Evolutionary conservation across 1,140 invertebrate genomes (phyloP), one percentile per base, ranked within the genome.

Genomic region (Melanaphis sacchari): DNA sequence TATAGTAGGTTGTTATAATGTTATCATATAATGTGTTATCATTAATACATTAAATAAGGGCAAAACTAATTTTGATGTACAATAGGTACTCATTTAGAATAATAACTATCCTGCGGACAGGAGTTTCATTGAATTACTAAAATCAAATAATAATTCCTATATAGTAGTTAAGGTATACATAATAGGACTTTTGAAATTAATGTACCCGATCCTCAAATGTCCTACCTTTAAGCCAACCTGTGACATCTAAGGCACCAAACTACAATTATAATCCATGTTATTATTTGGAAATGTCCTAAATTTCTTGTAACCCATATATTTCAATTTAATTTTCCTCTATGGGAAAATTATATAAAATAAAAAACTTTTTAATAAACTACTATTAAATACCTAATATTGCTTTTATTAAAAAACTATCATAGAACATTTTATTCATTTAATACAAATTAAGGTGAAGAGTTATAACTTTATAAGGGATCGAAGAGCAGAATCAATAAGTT

Each of bases 151-250:
- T 66, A 66, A n/a, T 66, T 66, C 59, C 59, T 66, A 66, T n/a
- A 66, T n/a, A 66, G 59, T n/a, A n/a, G 4, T 15, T 4, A n/a
- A 66, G 31, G 31, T 66, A n/a, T 66, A 66, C 59, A 66, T n/a
- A 66, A 66, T 66, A 66, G n/a, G 59, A 66, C 59, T n/a, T 66
- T 66, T 66, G 59, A 66, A 66, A 66, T 66, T 66, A 66, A 66
- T 66, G 59, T n/a, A 66, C 59, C 31, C 15, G 15, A 66, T 66
- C 5, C 59, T 66, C 59, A 66, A 26, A n/a, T 18, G 31, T 66
- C 31, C 59, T n/a, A 66, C 59, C 59, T n/a, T 59, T 21, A n/a
- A 66, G 59, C 31, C 11, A 66, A 66, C 59, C 59, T 66, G 31
- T 66, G 59, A 66, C 59, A 66, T 66, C 31, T 66, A n/a, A 66